Evolutionary conservation across 1,140 invertebrate genomes (phyloP).

Genomic region (Drosophila baimaii): DNA sequence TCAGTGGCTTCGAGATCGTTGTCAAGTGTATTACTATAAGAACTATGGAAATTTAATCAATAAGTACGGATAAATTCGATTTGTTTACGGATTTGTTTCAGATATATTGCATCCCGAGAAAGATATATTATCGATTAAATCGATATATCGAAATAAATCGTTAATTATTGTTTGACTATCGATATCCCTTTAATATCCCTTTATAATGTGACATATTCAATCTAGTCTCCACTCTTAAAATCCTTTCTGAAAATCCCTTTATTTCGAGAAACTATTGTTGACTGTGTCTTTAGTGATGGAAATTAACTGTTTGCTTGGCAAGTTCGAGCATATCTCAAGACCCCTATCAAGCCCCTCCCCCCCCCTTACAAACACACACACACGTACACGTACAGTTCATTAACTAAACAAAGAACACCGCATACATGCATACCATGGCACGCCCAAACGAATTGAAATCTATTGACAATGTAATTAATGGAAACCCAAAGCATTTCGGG

Average conservation of each 20-base stretch:
- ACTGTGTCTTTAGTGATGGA: slow-evolving; percentile 3
- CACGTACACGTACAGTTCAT: slow-evolving; percentile 25
- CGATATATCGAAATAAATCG: neutral
- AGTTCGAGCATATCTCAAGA: neutral
- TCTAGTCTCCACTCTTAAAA: neutral
- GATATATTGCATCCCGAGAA: too few species aligned
- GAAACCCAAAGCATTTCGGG: slow-evolving; percentile 35
- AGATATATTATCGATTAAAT: neutral
- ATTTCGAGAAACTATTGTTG: slow-evolving; percentile 15
- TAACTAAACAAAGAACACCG: slow-evolving; percentile 34
- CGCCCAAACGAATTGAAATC: slow-evolving; percentile 23
- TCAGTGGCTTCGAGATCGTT: neutral
- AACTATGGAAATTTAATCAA: too few species aligned
- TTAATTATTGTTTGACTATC: neutral
- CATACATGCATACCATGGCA: neutral
- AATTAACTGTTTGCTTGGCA: slow-evolving; percentile 11
- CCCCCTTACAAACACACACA: neutral
- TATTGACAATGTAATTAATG: slow-evolving; percentile 79
- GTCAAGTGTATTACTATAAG: neutral
- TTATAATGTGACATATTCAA: neutral
- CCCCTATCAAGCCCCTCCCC: slow-evolving; percentile 40
- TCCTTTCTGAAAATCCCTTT: neutral
- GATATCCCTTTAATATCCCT: neutral
- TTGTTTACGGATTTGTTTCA: too few species aligned
- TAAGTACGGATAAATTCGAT: too few species aligned